Evolutionary conservation across 2,888 invertebrate species (phyloP).

Genomic region (Ornithoptera alexandrae): DNA sequence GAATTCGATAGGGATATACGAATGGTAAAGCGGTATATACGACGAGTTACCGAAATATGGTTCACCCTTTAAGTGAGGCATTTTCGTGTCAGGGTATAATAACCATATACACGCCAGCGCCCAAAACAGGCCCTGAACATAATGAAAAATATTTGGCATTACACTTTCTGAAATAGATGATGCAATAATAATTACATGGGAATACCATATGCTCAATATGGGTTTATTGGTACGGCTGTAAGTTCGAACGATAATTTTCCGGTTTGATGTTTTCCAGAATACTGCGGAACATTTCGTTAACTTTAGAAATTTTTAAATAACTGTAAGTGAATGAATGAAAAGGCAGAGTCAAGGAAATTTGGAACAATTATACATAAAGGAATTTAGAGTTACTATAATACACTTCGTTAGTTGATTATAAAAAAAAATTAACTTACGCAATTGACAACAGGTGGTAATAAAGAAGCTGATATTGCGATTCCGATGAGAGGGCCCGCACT

Average conservation of each 20-base stretch:
- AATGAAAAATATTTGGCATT: conserved; percentile 8
- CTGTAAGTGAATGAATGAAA: too few relatives aligned
- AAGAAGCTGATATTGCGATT: conserved; percentile 93
- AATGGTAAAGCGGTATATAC: conserved; percentile 84
- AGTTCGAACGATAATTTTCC: neutral
- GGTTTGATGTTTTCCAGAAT: neutral
- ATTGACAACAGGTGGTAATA: conserved; percentile 92
- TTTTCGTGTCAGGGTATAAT: conserved; percentile 83
- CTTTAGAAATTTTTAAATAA: too few relatives aligned
- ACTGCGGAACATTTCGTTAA: neutral
- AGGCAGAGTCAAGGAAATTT: too few relatives aligned
- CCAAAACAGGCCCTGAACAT: conserved; percentile 84
- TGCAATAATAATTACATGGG: neutral
- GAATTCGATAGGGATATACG: conserved; percentile 88
- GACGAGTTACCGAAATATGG: conserved; percentile 81
- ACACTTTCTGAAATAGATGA: neutral
- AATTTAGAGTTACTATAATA: too few relatives aligned
- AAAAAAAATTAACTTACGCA: conserved; percentile 80
- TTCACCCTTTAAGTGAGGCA: conserved; percentile 86
- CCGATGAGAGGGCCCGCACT: conserved; percentile 92
- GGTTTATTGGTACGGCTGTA: neutral
- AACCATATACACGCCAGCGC: conserved; percentile 86
- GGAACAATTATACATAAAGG: too few relatives aligned
- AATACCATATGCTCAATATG: neutral
- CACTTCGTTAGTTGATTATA: neutral